A percentile compares a stretch with the other conserved stretches of the same genome.
Evolutionary conservation across 2,113 vertebrate genomes (phyloP).

Genomic region (Xenopus laevis): DNA sequence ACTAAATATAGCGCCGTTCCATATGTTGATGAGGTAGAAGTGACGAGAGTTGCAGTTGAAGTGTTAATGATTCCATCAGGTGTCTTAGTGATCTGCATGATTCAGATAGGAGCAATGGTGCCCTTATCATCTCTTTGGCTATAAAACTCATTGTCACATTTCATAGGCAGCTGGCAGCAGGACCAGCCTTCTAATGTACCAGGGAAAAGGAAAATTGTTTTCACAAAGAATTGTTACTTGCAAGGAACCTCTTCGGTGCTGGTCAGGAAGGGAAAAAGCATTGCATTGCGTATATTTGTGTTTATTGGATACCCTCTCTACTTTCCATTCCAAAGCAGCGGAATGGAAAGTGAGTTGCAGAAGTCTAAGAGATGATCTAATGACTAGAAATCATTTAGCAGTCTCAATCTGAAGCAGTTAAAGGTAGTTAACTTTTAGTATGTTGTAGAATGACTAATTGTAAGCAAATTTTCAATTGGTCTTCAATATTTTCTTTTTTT

Average conservation of each 20-base stretch:
- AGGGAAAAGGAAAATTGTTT: neutral
- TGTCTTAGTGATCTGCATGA: conserved; percentile 24
- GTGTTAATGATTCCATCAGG: conserved; percentile 46
- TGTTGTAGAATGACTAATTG: too few species aligned
- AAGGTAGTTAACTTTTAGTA: too few species aligned
- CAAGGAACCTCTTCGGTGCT: neutral
- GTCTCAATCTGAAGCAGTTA: too few species aligned
- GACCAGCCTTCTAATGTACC: neutral
- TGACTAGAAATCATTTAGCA: too few species aligned
- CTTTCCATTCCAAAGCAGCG: too few species aligned
- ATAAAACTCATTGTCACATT: conserved; percentile 43
- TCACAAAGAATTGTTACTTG: neutral
- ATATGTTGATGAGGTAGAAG: conserved; percentile 40
- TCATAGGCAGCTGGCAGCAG: conserved; percentile 8
- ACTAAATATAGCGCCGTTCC: conserved; percentile 38
- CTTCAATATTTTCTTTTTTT: too few species aligned
- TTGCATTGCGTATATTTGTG: neutral
- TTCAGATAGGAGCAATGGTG: conserved; percentile 15
- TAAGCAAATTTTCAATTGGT: too few species aligned
- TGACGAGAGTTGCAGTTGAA: conserved; percentile 18
- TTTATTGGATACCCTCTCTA: too few species aligned
- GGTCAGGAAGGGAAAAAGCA: neutral
- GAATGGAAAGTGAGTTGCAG: too few species aligned
- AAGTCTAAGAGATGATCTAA: too few species aligned
- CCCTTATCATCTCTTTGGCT: conserved; percentile 28